Evolutionary conservation across 2,797 vertebrate genomes (phyloP).

Genomic region (Arnoldichthys spilopterus): DNA sequence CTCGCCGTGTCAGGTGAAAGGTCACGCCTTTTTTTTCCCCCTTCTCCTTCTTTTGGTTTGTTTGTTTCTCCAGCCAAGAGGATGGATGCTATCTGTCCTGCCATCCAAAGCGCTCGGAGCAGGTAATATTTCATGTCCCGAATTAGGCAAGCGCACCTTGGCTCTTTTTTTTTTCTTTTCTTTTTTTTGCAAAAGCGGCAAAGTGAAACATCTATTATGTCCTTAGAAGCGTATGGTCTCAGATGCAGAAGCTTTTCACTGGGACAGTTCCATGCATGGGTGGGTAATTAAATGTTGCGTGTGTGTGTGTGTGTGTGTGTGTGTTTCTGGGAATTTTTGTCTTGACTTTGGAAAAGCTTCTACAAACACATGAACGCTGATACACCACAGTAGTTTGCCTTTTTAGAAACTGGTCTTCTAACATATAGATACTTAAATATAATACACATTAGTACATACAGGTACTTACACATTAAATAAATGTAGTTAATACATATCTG

Average conservation of each 20-base stretch:
- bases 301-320: slow-evolving; percentile 15
- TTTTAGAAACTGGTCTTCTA: too few species aligned
- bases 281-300: slow-evolving; percentile 70
- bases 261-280: slow-evolving; percentile 37
- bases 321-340: not conserved
- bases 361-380: too few species aligned
- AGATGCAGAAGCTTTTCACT: not conserved
- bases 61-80: slow-evolving; percentile 77
- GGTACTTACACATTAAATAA: too few species aligned
- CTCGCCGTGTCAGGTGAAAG: slow-evolving; percentile 79
- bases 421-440: too few species aligned
- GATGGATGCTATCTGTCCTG: slow-evolving; percentile 79
- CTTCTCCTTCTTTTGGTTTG: slow-evolving; percentile 60
- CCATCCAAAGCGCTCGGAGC: slow-evolving; percentile 73
- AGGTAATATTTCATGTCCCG: slow-evolving; percentile 84
- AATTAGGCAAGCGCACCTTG: slow-evolving; percentile 72
- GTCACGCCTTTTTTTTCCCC: slow-evolving; percentile 80
- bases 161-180: slow-evolving; percentile 28
- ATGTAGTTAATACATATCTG: too few species aligned
- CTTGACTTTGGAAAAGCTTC: too few species aligned
- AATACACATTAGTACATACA: too few species aligned
- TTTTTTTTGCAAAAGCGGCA: slow-evolving; percentile 68
- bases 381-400: too few species aligned
- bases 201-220: slow-evolving; percentile 77
- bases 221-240: slow-evolving; percentile 45